These are phyloP conservation scores for Enteromius argenteus DNA, from an alignment of 2,797 vertebrate genomes.

Conservation along the genomic window DNA sequence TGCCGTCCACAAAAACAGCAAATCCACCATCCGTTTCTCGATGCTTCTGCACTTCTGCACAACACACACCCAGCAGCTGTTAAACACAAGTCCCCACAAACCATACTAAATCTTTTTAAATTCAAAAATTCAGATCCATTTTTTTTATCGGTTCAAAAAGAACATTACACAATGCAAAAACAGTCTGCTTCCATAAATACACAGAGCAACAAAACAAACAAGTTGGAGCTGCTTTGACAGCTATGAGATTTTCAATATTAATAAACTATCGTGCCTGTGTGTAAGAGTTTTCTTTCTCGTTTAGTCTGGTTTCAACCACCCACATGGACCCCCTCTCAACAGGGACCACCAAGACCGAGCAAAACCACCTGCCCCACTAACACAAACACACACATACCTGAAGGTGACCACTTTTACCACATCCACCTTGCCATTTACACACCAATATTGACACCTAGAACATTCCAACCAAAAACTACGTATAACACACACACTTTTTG, in stretches of 20 bases:
- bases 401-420: conserved; percentile 48
- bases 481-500: conserved; percentile 32
- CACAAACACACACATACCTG: conserved; percentile 40
- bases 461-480: conserved; percentile 31
- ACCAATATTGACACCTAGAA: conserved; percentile 36
- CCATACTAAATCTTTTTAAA: not conserved
- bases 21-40: not conserved
- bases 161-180: not conserved
- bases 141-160: not conserved
- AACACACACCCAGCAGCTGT: conserved; percentile 3
- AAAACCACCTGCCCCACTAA: conserved; percentile 64
- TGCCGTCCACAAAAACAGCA: not conserved
- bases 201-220: conserved; percentile 23
- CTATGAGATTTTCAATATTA: conserved; percentile 26
- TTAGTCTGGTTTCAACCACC: conserved; percentile 69
- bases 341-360: conserved; percentile 74
- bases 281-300: conserved; percentile 36
- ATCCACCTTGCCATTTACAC: conserved; percentile 22
- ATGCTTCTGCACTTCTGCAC: conserved; percentile 8
- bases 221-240: conserved; percentile 18
- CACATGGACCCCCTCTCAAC: conserved; percentile 67
- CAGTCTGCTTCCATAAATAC: not conserved
- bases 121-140: not conserved
- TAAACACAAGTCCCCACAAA: not conserved
- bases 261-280: conserved; percentile 41